These are phyloP conservation scores for Scylla paramamosain DNA, from an alignment of 1,140 invertebrate species.

Conservation along the genomic window DNA sequence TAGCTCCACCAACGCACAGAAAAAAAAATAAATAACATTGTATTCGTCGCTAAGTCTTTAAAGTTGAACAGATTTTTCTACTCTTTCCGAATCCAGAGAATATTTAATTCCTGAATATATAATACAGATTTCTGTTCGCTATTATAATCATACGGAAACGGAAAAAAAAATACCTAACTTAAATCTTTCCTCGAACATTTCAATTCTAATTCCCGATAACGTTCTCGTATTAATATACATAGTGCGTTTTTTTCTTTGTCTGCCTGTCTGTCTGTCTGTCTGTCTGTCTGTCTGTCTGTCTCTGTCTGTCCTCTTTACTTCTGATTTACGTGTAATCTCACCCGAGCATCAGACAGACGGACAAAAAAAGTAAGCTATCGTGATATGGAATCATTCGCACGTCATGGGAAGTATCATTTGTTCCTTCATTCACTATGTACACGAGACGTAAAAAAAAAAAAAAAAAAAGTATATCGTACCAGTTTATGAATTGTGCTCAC, in stretches of 20 bases:
- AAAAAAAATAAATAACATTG: no score
- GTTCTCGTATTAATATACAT: background rate
- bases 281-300: background rate
- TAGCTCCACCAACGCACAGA: no score
- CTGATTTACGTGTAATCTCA: background rate
- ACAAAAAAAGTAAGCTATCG: no score
- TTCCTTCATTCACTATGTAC: background rate
- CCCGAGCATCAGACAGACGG: no score
- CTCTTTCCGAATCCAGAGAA: background rate
- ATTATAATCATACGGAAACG: background rate
- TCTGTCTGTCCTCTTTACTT: no score
- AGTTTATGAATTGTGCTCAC: background rate
- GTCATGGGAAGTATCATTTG: no score
- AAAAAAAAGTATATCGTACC: background rate
- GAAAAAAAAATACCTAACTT: background rate
- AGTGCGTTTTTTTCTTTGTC: background rate
- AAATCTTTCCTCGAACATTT: background rate
- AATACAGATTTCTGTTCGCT: background rate
- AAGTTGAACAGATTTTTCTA: background rate
- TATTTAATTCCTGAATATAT: background rate
- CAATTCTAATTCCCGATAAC: background rate
- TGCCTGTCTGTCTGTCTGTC: background rate
- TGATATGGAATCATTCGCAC: no score
- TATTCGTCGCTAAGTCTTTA: background rate
- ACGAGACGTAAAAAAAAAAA: background rate